A percentile compares a stretch with the other conserved stretches of the same genome.
These are phyloP conservation scores for Cygnus buccinator DNA, from an alignment of 2,113 vertebrate species.

Conservation along the genomic window DNA sequence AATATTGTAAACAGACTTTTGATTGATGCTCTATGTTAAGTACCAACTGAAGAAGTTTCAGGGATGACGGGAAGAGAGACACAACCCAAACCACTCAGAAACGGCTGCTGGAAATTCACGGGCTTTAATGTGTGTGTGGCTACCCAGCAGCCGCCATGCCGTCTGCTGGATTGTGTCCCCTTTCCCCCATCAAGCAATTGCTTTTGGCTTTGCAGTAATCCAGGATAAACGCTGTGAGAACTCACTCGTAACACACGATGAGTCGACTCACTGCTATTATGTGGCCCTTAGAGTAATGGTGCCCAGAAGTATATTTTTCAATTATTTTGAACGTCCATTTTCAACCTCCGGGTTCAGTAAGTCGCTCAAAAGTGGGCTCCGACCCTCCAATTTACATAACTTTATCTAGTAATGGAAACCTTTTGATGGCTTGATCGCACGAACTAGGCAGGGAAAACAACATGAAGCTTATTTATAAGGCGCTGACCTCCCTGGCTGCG, in stretches of 20 bases:
- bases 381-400: background rate
- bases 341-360: background rate
- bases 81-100: background rate
- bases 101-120: background rate
- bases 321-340: background rate
- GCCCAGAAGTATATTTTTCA: rapidly evolving
- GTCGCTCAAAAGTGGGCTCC: background rate
- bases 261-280: background rate
- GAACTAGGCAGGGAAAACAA: background rate
- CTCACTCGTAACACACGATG: background rate
- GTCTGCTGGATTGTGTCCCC: background rate
- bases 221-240: background rate
- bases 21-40: background rate
- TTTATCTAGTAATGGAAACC: background rate
- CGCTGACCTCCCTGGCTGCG: background rate
- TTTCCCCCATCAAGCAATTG: background rate
- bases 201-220: background rate
- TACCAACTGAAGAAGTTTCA: background rate
- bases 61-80: background rate
- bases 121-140: background rate
- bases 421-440: background rate
- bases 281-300: background rate
- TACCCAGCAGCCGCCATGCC: background rate
- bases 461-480: background rate
- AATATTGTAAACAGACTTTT: background rate